Base-by-base conservation (phyloP, 2,113 vertebrate species). In the Actinemys pallida region DNA sequence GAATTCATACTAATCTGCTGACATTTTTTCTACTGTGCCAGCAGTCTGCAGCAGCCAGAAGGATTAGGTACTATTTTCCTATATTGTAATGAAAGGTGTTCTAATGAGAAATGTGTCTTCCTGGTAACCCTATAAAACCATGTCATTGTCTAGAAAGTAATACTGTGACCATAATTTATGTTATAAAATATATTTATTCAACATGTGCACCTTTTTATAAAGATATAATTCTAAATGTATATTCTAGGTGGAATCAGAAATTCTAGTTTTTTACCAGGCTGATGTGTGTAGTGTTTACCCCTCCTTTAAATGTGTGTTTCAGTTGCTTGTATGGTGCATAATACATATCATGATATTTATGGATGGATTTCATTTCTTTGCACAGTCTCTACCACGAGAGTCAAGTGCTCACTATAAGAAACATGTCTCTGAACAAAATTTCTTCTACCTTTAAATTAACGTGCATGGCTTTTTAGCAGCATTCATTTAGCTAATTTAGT, bases 181-280 rank as follows among this genome's bases (percentile, higher is more conserved):
- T 57, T 88, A 84, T 10, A 94, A 42, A 54, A 87, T 57, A 52
- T 84, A 84, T 84, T 92, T 96, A 81, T 91, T 92, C 83, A 95
- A 89, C 45, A 88, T 94, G 81, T 94, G 86, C 81, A 94, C 54
- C 80, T 92, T 90, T 96, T 94, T 54, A 53, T 81, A 85, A 85
- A 93, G 88, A 56, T 95, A 86, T 45, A 53, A 65, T 53, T 91
- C 89, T 84, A 87, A 89, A 75, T 57, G 81, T 59, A 75, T 95
- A 92, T 95, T 96, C 87, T 94, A 10, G 16, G 65, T 93, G 79
- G 95, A 92, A 79, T 22, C 87, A 92, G 87, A 96, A 93, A 24
- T 86, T 97, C 89, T 96, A 93, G 90, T 97, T 98, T 97, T 97
- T 92, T 97, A 96, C 76, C 27, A 83, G 56, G 90, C 59, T 75